Conservation (phyloP, 1,140 invertebrate species). For the Mercenaria mercenaria region DNA sequence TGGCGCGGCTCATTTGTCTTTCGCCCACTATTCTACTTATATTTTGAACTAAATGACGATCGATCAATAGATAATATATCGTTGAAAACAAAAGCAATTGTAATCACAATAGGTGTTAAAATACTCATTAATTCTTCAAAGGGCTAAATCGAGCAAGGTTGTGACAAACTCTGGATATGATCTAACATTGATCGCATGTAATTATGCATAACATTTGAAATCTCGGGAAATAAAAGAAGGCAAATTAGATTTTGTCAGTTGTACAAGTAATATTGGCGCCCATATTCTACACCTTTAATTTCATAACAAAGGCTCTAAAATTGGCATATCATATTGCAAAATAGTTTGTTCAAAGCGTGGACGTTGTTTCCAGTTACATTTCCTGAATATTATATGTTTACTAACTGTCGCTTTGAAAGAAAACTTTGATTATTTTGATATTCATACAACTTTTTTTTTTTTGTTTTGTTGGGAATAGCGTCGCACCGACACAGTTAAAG, state of each 20-base stretch:
- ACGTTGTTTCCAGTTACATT: background rate
- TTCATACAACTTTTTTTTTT: no score
- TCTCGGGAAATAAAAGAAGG: conserved; percentile 11
- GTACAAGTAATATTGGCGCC: background rate
- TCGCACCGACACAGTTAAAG: no score
- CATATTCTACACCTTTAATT: conserved; percentile 7
- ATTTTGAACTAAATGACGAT: no score
- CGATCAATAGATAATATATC: no score
- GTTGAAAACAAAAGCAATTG: no score
- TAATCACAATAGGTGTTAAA: no score
- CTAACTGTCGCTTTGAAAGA: background rate
- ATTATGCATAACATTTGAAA: conserved; percentile 16
- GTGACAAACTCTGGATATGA: conserved; percentile 30
- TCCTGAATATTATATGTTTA: background rate
- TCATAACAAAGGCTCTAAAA: background rate
- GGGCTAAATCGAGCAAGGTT: background rate
- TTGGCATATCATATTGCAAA: background rate
- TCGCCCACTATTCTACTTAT: no score
- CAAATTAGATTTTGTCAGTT: conserved; percentile 32
- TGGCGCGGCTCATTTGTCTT: no score
- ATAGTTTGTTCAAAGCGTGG: background rate
- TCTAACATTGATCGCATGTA: background rate
- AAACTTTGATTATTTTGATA: conserved; percentile 5
- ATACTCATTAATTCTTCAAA: no score
- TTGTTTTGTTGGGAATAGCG: no score